phyloP scores from a whole-genome alignment of 2,888 invertebrate genomes.

The Rutpela maculata region DNA sequence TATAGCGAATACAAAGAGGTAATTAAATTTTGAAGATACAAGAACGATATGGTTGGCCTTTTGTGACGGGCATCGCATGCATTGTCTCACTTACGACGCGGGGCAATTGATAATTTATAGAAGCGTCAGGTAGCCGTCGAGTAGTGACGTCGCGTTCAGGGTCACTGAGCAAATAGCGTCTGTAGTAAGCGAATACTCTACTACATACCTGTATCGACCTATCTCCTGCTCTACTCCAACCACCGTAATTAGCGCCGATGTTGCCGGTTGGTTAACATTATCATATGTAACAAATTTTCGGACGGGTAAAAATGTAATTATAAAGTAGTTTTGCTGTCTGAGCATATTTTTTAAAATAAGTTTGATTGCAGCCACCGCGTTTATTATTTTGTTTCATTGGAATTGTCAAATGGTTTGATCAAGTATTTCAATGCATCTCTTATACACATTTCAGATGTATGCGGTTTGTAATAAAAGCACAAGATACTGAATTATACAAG shows the following conservation, averaged over 20 bases:
- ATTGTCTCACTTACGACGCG: slow-evolving; percentile 20
- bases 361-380: no score
- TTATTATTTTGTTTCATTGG: no score
- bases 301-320: no score
- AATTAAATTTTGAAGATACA: slow-evolving; percentile 21
- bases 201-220: slow-evolving; percentile 50
- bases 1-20: not conserved
- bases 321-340: no score
- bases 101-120: slow-evolving; percentile 52
- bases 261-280: slow-evolving; percentile 6
- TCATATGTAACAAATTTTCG: slow-evolving; percentile 16
- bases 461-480: no score
- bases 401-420: no score
- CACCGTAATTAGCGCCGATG: slow-evolving; percentile 9
- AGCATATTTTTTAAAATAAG: no score
- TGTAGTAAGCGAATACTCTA: slow-evolving; percentile 52
- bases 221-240: slow-evolving; percentile 13
- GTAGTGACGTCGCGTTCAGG: slow-evolving; percentile 54
- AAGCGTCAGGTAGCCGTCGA: slow-evolving; percentile 49
- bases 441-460: no score
- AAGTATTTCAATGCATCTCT: no score
- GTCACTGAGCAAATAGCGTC: slow-evolving; percentile 49
- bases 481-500: no score
- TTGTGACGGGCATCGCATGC: slow-evolving; percentile 37
- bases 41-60: slow-evolving; percentile 30